phyloP scores from a whole-genome alignment of 2,797 vertebrate species.

The Ptychobarbus kaznakovi region DNA sequence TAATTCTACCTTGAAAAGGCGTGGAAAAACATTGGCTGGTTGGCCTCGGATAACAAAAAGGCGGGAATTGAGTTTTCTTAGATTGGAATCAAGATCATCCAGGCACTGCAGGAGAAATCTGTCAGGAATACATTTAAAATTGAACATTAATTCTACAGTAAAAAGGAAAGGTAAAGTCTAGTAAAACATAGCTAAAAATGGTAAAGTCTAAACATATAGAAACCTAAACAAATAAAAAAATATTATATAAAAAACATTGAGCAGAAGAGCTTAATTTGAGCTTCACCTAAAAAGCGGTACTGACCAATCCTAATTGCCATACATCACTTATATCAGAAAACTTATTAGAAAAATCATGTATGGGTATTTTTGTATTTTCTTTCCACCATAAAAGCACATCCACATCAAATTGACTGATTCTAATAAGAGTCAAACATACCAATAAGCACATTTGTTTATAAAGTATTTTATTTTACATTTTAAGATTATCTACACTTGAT shows the following conservation, averaged over 20 bases:
- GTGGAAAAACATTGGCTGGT: conserved; percentile 82
- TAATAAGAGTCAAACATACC: not conserved
- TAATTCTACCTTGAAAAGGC: conserved; percentile 78
- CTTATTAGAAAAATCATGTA: not conserved
- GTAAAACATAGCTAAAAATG: not conserved
- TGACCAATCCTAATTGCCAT: not conserved
- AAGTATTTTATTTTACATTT: not conserved
- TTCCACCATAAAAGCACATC: not conserved
- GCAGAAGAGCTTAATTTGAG: not conserved
- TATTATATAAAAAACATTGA: not conserved
- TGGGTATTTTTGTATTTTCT: not conserved
- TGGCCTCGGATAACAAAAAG: conserved; percentile 84
- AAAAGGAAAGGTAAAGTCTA: not conserved
- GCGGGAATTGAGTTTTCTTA: conserved; percentile 82
- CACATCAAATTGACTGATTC: not conserved
- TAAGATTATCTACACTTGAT: not conserved
- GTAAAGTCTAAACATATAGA: too few species aligned
- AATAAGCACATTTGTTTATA: not conserved
- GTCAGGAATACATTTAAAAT: not conserved
- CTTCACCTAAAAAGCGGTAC: not conserved
- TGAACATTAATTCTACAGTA: too few species aligned
- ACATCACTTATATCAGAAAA: not conserved
- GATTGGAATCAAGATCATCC: conserved; percentile 80
- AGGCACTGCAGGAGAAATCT: conserved; percentile 84
- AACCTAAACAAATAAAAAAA: too few species aligned